Conservation (phyloP, 2,113 vertebrate species). For the Varanus komodoensis region DNA sequence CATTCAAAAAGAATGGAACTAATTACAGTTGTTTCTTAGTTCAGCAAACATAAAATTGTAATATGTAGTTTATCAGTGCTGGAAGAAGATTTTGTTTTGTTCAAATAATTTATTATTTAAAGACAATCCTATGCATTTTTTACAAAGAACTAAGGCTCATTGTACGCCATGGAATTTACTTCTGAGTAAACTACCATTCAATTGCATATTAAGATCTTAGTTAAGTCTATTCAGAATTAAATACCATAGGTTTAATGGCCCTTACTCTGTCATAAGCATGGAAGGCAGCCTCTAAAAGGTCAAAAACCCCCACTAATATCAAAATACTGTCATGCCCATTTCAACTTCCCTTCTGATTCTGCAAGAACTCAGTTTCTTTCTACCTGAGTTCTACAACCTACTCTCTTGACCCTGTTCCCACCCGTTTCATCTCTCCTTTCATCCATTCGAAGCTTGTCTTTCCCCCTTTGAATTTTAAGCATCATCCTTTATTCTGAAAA, state of each 20-base stretch:
- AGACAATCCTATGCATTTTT: background rate
- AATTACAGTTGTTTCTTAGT: background rate
- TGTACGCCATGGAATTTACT: no score
- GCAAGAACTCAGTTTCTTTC: background rate
- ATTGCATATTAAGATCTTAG: no score
- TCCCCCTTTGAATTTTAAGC: background rate
- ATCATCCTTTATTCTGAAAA: background rate
- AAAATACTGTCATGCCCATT: background rate
- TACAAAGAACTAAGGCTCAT: no score
- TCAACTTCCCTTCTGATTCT: background rate
- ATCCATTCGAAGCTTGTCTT: background rate
- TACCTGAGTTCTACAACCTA: background rate
- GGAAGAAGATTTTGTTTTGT: background rate
- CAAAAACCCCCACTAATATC: no score
- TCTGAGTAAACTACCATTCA: no score
- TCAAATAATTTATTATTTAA: background rate
- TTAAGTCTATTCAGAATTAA: no score
- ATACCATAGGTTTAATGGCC: no score
- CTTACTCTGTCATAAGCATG: no score
- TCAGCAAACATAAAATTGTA: background rate
- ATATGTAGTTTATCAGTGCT: background rate
- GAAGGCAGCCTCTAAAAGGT: background rate
- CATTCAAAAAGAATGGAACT: slow-evolving; percentile 9
- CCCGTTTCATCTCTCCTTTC: background rate
- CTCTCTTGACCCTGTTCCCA: background rate